Evolutionary conservation across 2,797 vertebrate genomes (phyloP), one percentile per base, ranked within the genome.

Genomic region (Hyperoplus lanceolatus): DNA sequence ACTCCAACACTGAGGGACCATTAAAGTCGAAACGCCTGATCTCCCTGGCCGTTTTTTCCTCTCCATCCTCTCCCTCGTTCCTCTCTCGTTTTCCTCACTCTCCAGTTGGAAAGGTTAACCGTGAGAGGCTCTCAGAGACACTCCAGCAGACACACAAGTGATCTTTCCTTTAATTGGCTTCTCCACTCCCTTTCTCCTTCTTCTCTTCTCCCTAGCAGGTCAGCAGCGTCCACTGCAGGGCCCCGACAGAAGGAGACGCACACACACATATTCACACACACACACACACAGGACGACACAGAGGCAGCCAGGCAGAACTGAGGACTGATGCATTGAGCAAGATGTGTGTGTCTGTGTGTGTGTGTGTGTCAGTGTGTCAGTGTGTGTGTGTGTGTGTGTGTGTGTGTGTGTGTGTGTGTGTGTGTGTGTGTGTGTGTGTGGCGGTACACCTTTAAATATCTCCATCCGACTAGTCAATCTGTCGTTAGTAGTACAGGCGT

Each of bases 151-250:
- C 83, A 85, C 90, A 93, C 88, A 93, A 95, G 94, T 95, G 95
- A 95, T 95, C 93, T 95, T 94, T 93, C 92, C 91, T 95, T 95
- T 96, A 96, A 96, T 96, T 96, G 95, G 94, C 94, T 94, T 93
- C 94, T 93, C 92, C 92, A 91, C 93, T 92, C 91, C 89, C 88
- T 80, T 93, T 92, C 92, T 91, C 92, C 90, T 92, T 87, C 83
- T 88, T 94, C 92, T 87, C 87, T 93, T 93, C 89, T 88, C 87
- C 83, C 84, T 80, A 81, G 89, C 93, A 93, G 94, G 95, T 95
- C 95, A 95, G 91, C 73, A 51, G 68, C 70, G 86, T 92, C 93
- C 91, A 86, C 86, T 80, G 87, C 75, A 82, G 85, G 90, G 89
- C 89, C 91, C 89, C 90, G 70, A 75, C 88, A 84, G 83, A 83